Evolutionary conservation across 35 echinoderm and acorn worm species (phyloP), one percentile per base, ranked within the genome.

Genomic region (Patiria miniata): DNA sequence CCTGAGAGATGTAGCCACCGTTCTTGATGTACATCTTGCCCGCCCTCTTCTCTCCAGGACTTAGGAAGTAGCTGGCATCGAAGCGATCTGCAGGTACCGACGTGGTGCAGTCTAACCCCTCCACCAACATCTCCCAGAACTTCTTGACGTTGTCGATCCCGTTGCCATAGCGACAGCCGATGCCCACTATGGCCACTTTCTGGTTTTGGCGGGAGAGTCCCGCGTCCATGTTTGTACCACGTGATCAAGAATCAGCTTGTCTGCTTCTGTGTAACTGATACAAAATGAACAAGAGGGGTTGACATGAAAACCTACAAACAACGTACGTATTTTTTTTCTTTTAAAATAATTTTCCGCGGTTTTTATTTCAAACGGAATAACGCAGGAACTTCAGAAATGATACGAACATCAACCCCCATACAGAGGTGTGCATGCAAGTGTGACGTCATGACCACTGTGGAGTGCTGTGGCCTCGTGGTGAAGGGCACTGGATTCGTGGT

Each of bases 161-260:
- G 36, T 86, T 52, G 69, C 69, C 81, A 79, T 73, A 94, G 29
- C 92, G 87, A 80, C 92, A 93, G n/a, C 92, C 92, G 7, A 93
- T 93, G 15, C 92, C 92, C 7, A 89, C 87, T 23, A 94, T 94
- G 59, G 92, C 92, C 7, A 95, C 79, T 50, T 91, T 91, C 23
- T 78, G 40, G 29, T 77, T 50, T 51, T 8, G 0, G 21, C 34
- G 14, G 26, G 65, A 32, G 65, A 2, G 77, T 44, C 18, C 44
- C 50, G 29, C n/a, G 17, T 22, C 60, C 90, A 61, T 85, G 18
- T 30, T 40, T 37, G 21, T 4, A 78, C n/a, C 76, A 28, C 37
- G 8, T 77, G 30, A 33, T 7, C 37, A 7, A 54, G 28, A 29
- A 33, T 52, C 30, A 21, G 42, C 52, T 83, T 51, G n/a, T n/a